phyloP scores from a whole-genome alignment of 2,113 vertebrate species.

The Pterophyllum scalare region DNA sequence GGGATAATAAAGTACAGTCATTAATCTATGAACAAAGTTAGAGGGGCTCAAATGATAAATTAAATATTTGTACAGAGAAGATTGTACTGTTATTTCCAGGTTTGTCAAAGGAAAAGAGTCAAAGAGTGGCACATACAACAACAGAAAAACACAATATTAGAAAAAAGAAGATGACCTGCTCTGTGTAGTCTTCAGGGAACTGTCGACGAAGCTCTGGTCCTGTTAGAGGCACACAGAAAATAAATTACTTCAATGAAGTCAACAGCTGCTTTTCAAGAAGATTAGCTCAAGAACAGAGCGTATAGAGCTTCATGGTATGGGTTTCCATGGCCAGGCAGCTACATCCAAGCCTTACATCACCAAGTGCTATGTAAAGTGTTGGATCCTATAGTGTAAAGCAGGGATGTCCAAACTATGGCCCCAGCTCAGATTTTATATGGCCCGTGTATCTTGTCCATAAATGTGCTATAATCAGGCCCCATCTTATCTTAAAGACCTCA shows the following conservation, averaged over 20 bases:
- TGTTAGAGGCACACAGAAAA: conserved; percentile 89
- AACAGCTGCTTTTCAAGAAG: neutral
- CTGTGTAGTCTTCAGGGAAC: conserved; percentile 95
- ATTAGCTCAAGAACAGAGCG: no score
- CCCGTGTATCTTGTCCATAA: no score
- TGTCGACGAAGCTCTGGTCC: conserved; percentile 91
- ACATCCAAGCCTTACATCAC: no score
- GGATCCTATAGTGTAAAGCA: no score
- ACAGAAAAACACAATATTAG: neutral
- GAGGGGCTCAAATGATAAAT: neutral
- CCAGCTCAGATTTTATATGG: no score
- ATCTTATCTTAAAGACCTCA: no score
- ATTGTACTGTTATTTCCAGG: neutral
- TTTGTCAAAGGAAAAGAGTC: neutral
- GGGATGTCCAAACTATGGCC: no score
- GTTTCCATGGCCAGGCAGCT: no score
- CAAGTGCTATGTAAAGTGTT: no score
- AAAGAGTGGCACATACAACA: neutral
- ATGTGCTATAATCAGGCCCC: no score
- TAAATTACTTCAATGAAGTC: conserved; percentile 80
- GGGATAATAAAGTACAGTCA: neutral
- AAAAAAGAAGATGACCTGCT: conserved; percentile 84
- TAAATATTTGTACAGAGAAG: neutral
- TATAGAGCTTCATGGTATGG: no score
- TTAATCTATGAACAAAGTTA: neutral